These are phyloP conservation scores for Pimpla rufipes DNA, from an alignment of 2,888 invertebrate genomes.

Conservation along the genomic window DNA sequence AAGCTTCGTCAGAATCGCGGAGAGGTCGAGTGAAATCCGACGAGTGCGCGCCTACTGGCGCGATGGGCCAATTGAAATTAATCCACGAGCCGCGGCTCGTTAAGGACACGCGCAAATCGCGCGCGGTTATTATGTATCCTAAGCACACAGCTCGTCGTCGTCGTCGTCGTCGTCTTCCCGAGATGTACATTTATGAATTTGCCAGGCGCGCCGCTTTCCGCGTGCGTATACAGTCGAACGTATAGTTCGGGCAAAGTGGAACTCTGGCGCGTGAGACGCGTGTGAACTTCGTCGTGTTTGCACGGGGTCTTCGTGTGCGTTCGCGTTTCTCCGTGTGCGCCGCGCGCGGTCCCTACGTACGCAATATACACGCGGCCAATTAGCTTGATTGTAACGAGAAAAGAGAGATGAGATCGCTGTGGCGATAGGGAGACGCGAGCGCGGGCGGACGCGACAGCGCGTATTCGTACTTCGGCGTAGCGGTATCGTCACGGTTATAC, in stretches of 20 bases:
- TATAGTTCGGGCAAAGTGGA: slow-evolving; percentile 49
- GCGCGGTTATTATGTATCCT: slow-evolving; percentile 30
- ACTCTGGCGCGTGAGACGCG: slow-evolving; percentile 74
- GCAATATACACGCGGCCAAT: slow-evolving; percentile 64
- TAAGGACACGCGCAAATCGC: slow-evolving; percentile 51
- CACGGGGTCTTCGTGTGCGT: background rate
- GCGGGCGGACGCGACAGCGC: slow-evolving; percentile 21
- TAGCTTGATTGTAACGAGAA: slow-evolving; percentile 66
- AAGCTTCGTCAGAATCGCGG: slow-evolving; percentile 46
- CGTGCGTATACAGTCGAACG: slow-evolving; percentile 34
- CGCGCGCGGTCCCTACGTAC: background rate
- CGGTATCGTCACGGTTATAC: slow-evolving; percentile 12
- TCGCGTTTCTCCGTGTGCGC: background rate
- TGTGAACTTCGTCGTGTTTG: slow-evolving; percentile 73
- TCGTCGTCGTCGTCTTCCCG: slow-evolving; percentile 18
- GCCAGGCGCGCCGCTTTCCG: background rate
- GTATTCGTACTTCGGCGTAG: slow-evolving; percentile 37
- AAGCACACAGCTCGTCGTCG: background rate
- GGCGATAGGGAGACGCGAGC: slow-evolving; percentile 58
- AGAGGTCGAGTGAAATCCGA: slow-evolving; percentile 63
- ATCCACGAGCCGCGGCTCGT: slow-evolving; percentile 46
- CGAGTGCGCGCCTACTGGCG: slow-evolving; percentile 17
- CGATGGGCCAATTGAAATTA: slow-evolving; percentile 53
- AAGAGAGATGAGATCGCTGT: slow-evolving; percentile 56
- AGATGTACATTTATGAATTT: slow-evolving; percentile 47